These are phyloP conservation scores for Himalopsyche phryganea DNA, from an alignment of 1,140 invertebrate species.

Conservation along the genomic window DNA sequence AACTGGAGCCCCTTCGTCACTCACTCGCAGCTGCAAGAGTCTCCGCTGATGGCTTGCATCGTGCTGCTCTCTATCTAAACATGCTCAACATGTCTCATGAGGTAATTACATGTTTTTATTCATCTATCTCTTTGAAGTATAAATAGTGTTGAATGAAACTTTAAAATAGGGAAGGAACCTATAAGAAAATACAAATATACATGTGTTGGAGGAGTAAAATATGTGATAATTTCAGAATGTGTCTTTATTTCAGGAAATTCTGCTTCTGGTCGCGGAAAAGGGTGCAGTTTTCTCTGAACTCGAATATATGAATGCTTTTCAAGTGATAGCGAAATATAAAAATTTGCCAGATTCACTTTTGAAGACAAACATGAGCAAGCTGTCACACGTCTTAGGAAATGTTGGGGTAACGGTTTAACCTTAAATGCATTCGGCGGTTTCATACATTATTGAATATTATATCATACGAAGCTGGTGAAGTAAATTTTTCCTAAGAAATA, in stretches of 20 bases:
- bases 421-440: too few species aligned
- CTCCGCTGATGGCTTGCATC: slow-evolving; percentile 44
- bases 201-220: too few species aligned
- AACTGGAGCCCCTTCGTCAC: slow-evolving; percentile 44
- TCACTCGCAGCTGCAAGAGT: slow-evolving; percentile 44
- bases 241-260: slow-evolving; percentile 66
- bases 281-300: slow-evolving; percentile 80
- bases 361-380: slow-evolving; percentile 49
- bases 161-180: too few species aligned
- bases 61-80: slow-evolving; percentile 86
- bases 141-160: too few species aligned
- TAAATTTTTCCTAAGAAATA: too few species aligned
- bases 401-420: slow-evolving; percentile 46
- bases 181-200: too few species aligned
- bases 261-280: slow-evolving; percentile 75
- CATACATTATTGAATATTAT: too few species aligned
- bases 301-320: slow-evolving; percentile 82
- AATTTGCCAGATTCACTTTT: slow-evolving; percentile 46
- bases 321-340: slow-evolving; percentile 58
- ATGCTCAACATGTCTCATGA: slow-evolving; percentile 81
- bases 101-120: slow-evolving; percentile 44
- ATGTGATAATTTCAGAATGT: too few species aligned
- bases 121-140: too few species aligned
- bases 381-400: slow-evolving; percentile 55
- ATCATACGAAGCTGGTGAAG: too few species aligned